Base-by-base conservation (phyloP, 2,888 invertebrate genomes). In the Ganaspis brasiliensis region DNA sequence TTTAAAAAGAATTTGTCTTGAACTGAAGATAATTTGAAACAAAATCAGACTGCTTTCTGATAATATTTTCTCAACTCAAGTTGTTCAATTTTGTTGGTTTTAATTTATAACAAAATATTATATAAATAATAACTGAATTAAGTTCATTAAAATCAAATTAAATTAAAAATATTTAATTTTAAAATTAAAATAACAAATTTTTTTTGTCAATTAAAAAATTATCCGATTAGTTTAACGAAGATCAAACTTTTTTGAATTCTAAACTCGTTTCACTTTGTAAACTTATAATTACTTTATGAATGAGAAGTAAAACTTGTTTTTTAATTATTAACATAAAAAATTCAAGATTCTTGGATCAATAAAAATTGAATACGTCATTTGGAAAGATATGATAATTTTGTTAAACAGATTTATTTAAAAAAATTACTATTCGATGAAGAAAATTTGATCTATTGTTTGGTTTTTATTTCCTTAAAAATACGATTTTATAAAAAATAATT, bases 291-390 rank as follows among this genome's bases (percentile, higher is more conserved):
- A 56, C 4, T 9, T 40, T 21, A 12, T 57, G 57, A n/a, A 59
- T n/a, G 63, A 1, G 19, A 40, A 21, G 24, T 12, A 56, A 56
- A 63, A 63, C 9, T 40, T 63, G 9, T 63, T 40, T 63, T n/a
- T 5, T 19, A 37, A 21, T 37, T 19, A 63, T 63, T 63, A 35
- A 63, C 61, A 40, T 40, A 40, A 40, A 45, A 6, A 37, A 16
- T 31, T 12, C 1, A 40, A 52, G 52, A 63, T 40, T 63, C 2
- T 63, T 21, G 14, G 37, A 21, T 40, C 9, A 37, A 12, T 45
- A 67, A 67, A 40, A 67, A 37, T 3, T 19, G 16, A 14, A 35
- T 1, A 40, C 6, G 12, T 45, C 14, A 21, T 19, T 19, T 37
- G 19, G 4, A 21, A 67, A 40, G 6, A 67, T n/a, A 24, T 56